Conservation (phyloP, 92 coral and sea anemone genomes). For the Heteractis magnifica region DNA sequence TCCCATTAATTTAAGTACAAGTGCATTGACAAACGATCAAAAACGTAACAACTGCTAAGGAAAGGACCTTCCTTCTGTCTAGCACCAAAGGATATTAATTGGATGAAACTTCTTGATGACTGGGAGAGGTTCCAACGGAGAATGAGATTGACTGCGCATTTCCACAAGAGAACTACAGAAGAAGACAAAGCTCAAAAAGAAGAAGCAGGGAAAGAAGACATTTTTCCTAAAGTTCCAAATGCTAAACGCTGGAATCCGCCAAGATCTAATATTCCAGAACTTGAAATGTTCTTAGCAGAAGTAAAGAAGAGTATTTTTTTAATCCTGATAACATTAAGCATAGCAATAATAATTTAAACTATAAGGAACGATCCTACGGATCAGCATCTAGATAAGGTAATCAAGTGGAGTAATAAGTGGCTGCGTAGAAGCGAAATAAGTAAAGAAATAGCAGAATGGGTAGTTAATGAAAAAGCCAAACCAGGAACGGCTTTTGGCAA, state of each 20-base stretch:
- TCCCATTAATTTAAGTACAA: too few species aligned
- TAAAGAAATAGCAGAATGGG: constrained; percentile 11
- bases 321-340: too few species aligned
- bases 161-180: neutral
- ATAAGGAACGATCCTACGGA: too few species aligned
- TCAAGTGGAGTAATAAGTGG: neutral
- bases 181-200: neutral
- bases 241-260: neutral
- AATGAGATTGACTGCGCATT: neutral
- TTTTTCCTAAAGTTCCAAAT: neutral
- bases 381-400: neutral
- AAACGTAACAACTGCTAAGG: too few species aligned
- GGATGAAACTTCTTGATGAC: neutral
- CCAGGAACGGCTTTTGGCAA: too few species aligned
- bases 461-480: constrained; percentile 17
- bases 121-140: neutral
- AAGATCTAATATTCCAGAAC: too few species aligned
- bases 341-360: too few species aligned
- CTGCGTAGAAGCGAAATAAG: neutral
- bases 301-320: too few species aligned
- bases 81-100: neutral
- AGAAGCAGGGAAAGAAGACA: neutral
- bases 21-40: too few species aligned
- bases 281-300: too few species aligned
- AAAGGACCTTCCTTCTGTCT: neutral